phyloP scores from a whole-genome alignment of 2,113 vertebrate species.

The Leucosticte australis region DNA sequence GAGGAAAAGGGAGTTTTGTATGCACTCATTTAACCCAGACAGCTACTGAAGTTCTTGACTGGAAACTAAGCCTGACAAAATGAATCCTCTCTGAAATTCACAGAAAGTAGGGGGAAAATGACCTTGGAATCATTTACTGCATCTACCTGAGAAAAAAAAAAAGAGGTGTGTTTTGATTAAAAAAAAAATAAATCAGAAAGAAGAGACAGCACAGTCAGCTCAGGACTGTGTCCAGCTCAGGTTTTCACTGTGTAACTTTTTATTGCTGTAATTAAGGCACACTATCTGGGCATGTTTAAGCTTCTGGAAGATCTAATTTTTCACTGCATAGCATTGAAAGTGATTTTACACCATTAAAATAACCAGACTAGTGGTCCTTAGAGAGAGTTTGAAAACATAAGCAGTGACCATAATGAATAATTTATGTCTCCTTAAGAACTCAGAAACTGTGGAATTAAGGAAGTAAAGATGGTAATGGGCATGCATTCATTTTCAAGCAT shows the following conservation, averaged over 20 bases:
- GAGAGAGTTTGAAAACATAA: slow-evolving; percentile 22
- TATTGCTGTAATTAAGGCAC: neutral
- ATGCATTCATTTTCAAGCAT: neutral
- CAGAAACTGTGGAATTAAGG: neutral
- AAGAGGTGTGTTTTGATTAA: neutral
- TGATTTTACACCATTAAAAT: neutral
- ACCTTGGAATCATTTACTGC: neutral
- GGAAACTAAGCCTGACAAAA: neutral
- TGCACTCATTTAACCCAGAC: neutral
- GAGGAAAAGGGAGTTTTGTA: neutral
- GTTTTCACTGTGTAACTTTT: neutral
- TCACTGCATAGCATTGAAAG: neutral
- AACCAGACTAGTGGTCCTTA: neutral
- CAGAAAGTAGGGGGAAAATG: neutral
- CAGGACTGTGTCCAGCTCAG: neutral
- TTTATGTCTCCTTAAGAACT: neutral
- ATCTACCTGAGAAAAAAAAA: neutral
- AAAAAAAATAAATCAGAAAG: accelerated
- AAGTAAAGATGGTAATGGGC: neutral
- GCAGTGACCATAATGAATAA: neutral
- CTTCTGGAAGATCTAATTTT: neutral
- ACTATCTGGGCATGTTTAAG: neutral
- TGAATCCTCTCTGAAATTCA: neutral
- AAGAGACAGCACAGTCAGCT: neutral
- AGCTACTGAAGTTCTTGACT: neutral